phyloP scores from a whole-genome alignment of 2,797 vertebrate genomes.

The Enteromius anoplus region DNA sequence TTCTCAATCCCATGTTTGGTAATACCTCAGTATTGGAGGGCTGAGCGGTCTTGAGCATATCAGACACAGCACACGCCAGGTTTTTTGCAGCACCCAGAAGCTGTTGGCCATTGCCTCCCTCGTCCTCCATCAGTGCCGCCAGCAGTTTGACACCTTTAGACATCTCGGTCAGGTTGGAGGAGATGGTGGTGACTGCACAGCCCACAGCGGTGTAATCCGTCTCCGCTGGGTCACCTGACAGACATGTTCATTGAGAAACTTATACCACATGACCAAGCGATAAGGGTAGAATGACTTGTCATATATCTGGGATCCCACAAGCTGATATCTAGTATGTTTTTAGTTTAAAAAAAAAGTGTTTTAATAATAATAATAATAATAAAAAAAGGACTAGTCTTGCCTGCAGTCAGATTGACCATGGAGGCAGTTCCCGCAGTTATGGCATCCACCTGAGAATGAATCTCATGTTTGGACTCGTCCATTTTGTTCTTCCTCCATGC shows the following conservation, averaged over 20 bases:
- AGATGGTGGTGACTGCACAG: constrained; percentile 96
- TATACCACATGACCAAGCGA: background rate
- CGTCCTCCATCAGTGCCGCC: constrained; percentile 94
- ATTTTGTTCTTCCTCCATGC: constrained; percentile 99
- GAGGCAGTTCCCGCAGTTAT: constrained; percentile 97
- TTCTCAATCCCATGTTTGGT: background rate
- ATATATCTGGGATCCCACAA: background rate
- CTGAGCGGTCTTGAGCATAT: constrained; percentile 93
- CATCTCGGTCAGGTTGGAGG: constrained; percentile 99
- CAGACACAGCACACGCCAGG: constrained; percentile 89
- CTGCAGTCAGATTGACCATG: constrained; percentile 95
- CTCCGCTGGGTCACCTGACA: constrained; percentile 91
- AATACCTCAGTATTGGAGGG: constrained; percentile 91
- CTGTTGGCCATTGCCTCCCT: constrained; percentile 90
- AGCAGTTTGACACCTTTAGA: constrained; percentile 95
- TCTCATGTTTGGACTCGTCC: constrained; percentile 98
- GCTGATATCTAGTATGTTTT: background rate
- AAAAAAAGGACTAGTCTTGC: constrained; percentile 61
- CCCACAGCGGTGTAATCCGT: constrained; percentile 97
- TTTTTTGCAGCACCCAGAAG: constrained; percentile 94
- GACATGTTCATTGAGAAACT: background rate
- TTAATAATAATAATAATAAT: too few relatives aligned
- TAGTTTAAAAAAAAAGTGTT: background rate
- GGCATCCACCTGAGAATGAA: constrained; percentile 97
- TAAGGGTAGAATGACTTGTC: background rate